Evolutionary conservation across 2,113 vertebrate genomes (phyloP).

Genomic region (Ammodytes dubius): DNA sequence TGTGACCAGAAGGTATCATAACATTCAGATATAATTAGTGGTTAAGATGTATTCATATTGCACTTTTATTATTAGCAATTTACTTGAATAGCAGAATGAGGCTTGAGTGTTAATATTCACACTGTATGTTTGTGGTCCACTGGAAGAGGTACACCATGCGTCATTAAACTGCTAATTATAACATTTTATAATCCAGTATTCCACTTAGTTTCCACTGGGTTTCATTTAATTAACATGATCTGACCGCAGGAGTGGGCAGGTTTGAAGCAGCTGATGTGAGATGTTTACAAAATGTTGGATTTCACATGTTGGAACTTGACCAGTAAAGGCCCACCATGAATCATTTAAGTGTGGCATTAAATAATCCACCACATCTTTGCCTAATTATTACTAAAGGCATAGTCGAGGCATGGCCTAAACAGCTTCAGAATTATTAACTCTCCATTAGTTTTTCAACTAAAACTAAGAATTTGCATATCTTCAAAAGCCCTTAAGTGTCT

Average conservation of each 20-base stretch:
- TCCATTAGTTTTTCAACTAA: not conserved
- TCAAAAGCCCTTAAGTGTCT: not conserved
- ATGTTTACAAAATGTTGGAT: slow-evolving; percentile 16
- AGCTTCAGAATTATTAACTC: not conserved
- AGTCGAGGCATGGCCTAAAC: not conserved
- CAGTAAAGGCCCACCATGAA: not conserved
- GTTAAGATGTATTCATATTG: not conserved
- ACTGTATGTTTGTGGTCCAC: not conserved
- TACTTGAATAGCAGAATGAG: not conserved
- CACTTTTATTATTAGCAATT: not conserved
- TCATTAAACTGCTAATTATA: slow-evolving; percentile 9
- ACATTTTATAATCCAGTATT: slow-evolving; percentile 3
- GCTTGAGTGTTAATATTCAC: not conserved
- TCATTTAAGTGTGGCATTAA: slow-evolving; percentile 24
- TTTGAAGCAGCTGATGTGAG: slow-evolving; percentile 5
- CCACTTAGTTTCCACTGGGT: not conserved
- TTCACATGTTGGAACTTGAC: slow-evolving; percentile 1
- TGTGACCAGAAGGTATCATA: not conserved
- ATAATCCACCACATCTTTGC: slow-evolving; percentile 16
- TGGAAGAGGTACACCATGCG: not conserved
- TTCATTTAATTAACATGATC: slow-evolving; percentile 6
- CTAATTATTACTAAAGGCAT: slow-evolving; percentile 25
- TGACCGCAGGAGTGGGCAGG: not conserved
- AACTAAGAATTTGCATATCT: not conserved
- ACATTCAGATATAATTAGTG: not conserved